Percentiles rank a stretch among this genome's conserved stretches.
Conservation (phyloP, 2,113 vertebrate genomes). For the Morone saxatilis region DNA sequence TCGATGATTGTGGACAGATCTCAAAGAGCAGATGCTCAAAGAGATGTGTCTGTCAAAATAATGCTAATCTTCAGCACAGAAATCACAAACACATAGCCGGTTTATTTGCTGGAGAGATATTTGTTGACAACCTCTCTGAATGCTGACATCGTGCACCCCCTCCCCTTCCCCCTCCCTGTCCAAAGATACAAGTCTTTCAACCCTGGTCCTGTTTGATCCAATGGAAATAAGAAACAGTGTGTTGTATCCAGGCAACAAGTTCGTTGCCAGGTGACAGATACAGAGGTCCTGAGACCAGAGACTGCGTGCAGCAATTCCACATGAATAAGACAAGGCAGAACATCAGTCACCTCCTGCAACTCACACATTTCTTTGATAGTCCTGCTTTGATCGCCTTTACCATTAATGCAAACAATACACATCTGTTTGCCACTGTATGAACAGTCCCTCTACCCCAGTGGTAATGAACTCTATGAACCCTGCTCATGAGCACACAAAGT, state of each 20-base stretch:
- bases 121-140: slow-evolving; percentile 37
- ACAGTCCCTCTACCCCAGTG: not conserved
- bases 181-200: slow-evolving; percentile 62
- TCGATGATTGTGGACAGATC: slow-evolving; percentile 1
- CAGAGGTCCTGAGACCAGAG: slow-evolving; percentile 78
- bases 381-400: slow-evolving; percentile 34
- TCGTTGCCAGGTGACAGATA: slow-evolving; percentile 86
- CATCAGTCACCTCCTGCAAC: slow-evolving; percentile 57
- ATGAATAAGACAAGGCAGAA: slow-evolving; percentile 66
- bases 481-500: not conserved
- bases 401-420: slow-evolving; percentile 8
- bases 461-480: slow-evolving; percentile 1
- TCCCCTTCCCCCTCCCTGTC: slow-evolving; percentile 10
- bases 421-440: not conserved
- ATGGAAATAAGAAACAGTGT: slow-evolving; percentile 72
- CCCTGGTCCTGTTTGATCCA: slow-evolving; percentile 63
- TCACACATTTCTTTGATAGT: slow-evolving; percentile 42
- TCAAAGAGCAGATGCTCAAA: slow-evolving; percentile 8
- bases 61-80: not conserved
- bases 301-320: slow-evolving; percentile 53
- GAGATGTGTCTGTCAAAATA: slow-evolving; percentile 7
- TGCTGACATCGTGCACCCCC: slow-evolving; percentile 53
- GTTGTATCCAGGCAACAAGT: slow-evolving; percentile 85
- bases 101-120: not conserved
- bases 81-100: not conserved